These are phyloP conservation scores for Dasysyrphus tricinctus DNA, from an alignment of 2,888 invertebrate genomes.

Conservation along the genomic window DNA sequence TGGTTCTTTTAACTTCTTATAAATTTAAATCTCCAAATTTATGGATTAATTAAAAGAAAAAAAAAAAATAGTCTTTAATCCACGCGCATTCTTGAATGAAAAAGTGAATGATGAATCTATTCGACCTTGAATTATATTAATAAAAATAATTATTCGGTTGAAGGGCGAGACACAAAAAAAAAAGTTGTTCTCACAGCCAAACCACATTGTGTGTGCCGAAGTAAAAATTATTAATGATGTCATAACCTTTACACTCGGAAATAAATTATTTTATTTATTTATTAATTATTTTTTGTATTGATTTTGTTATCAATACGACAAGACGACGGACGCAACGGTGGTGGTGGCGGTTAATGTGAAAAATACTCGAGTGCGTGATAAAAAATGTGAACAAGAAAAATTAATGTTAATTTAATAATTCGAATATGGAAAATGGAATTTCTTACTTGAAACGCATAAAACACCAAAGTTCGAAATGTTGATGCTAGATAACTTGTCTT, in stretches of 20 bases:
- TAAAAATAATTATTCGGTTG: slow-evolving; percentile 25
- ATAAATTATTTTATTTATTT: slow-evolving; percentile 18
- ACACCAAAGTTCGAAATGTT: not conserved
- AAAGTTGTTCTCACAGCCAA: slow-evolving; percentile 10
- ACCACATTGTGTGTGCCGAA: slow-evolving; percentile 40
- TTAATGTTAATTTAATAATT: not conserved
- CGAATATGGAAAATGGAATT: not conserved
- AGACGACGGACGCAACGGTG: not conserved
- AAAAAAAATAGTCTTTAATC: not conserved
- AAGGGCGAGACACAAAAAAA: slow-evolving; percentile 33
- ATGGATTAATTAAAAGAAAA: not conserved
- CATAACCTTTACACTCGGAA: slow-evolving; percentile 51
- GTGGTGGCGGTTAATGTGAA: slow-evolving; percentile 1
- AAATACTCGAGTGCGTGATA: slow-evolving; percentile 43
- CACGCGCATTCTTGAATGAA: slow-evolving; percentile 14
- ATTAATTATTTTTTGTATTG: slow-evolving; percentile 23
- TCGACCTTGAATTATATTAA: slow-evolving; percentile 34
- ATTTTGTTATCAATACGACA: slow-evolving; percentile 55
- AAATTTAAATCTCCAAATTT: slow-evolving; percentile 3
- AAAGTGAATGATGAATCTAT: slow-evolving; percentile 24
- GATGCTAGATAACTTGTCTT: slow-evolving; percentile 23
- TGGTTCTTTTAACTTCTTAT: slow-evolving; percentile 22
- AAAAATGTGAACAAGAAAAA: not conserved
- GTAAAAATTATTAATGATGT: slow-evolving; percentile 67
- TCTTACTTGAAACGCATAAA: too few relatives aligned